These are phyloP conservation scores for Ptychadena robeensis DNA, from an alignment of 2,797 vertebrate genomes.

Conservation along the genomic window DNA sequence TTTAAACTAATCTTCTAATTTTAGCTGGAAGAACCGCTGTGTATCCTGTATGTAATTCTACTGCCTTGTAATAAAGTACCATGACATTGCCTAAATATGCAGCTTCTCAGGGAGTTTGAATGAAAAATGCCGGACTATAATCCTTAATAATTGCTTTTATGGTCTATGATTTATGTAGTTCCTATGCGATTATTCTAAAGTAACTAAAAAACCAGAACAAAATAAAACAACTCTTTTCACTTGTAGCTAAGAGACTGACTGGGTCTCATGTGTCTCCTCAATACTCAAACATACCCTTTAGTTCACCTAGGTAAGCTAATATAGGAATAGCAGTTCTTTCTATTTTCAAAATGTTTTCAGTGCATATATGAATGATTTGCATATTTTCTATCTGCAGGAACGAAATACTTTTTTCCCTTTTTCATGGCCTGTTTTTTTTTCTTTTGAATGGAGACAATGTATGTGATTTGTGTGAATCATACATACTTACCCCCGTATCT, in stretches of 20 bases:
- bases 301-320: constrained; percentile 43
- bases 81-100: constrained; percentile 36
- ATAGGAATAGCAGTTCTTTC: constrained; percentile 25
- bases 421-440: constrained; percentile 11
- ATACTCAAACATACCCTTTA: constrained; percentile 31
- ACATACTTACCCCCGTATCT: neutral
- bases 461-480: neutral
- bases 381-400: constrained; percentile 35
- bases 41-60: constrained; percentile 23
- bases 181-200: constrained; percentile 39
- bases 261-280: constrained; percentile 41
- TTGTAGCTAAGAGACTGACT: constrained; percentile 17
- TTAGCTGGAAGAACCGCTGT: constrained; percentile 5
- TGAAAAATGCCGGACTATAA: constrained; percentile 34
- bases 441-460: constrained; percentile 7
- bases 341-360: constrained; percentile 50
- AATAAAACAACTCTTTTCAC: constrained; percentile 6
- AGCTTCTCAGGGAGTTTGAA: constrained; percentile 26
- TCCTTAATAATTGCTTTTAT: constrained; percentile 52
- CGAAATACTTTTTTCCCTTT: neutral
- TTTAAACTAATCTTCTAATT: constrained; percentile 29
- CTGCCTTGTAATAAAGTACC: constrained; percentile 36
- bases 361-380: constrained; percentile 19
- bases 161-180: constrained; percentile 40
- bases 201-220: constrained; percentile 41